Evolutionary conservation across 2,797 vertebrate genomes (phyloP), one percentile per base, ranked within the genome.

Genomic region (Oreochromis grahami): DNA sequence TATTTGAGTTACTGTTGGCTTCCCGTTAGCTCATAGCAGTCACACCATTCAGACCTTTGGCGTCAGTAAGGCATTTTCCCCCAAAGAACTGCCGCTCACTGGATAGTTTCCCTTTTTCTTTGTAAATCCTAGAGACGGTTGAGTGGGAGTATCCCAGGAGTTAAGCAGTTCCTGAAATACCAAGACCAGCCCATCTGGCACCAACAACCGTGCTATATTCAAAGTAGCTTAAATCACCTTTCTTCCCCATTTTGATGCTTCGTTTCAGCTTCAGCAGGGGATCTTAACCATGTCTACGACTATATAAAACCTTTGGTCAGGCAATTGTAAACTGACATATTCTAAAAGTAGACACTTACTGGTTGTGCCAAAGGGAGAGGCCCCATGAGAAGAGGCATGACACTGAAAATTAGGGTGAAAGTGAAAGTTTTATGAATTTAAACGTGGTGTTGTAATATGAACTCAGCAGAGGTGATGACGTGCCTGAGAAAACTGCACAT

Each of bases 361-460:
- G 60, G 19, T 24, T 77, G 29, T n/a, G 38, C 43, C 68, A 72
- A 48, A n/a, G 5, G 9, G n/a, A 76, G 8, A 65, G 4, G 36
- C 19, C 41, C 24, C 41, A 29, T 48, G 24, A 48, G 65, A 72
- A 45, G 19, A 65, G 4, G 29, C 15, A 32, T 26, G 77, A 78
- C 45, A 56, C 24, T 58, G 74, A 86, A 88, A 89, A 90, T 91
- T 50, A 89, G 5, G 38, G 43, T 63, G 41, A 52, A 78, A 43
- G 29, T 45, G 21, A 17, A 50, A 19, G 26, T 15, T 60, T 24
- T 11, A 24, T n/a, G 63, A 48, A 41, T 21, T 45, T 70, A 77
- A 38, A 72, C 3, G 32, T 11, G 52, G 38, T 45, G 68, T 82
- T 52, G 32, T 32, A 4, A 68, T 41, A 74, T 77, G 56, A 80